Percentiles rank a stretch among this genome's conserved stretches.
phyloP scores from a whole-genome alignment of 2,888 invertebrate species.

The Plebejus melissa region DNA sequence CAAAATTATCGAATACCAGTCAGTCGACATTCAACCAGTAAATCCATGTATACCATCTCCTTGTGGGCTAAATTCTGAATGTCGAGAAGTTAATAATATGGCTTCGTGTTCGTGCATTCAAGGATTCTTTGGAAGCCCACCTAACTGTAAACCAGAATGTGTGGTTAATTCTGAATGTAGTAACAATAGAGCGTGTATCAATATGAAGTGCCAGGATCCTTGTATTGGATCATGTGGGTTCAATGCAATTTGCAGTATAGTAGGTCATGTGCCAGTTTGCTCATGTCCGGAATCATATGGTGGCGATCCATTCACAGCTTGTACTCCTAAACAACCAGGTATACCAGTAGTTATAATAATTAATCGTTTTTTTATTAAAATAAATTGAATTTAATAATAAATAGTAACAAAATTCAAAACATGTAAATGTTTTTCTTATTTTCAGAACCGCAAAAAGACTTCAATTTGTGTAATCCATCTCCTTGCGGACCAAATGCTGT shows the following conservation, averaged over 20 bases:
- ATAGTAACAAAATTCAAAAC: conserved; percentile 2
- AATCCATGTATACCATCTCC: conserved; percentile 88
- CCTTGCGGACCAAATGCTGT: conserved; percentile 90
- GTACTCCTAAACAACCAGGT: conserved; percentile 77
- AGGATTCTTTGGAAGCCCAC: conserved; percentile 84
- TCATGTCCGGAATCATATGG: conserved; percentile 80
- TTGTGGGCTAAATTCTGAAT: conserved; percentile 86
- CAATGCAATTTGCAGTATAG: conserved; percentile 85
- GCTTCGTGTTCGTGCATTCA: conserved; percentile 84
- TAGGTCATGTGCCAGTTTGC: conserved; percentile 88
- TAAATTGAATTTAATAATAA: not conserved
- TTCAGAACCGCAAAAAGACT: conserved; percentile 56
- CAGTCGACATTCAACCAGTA: conserved; percentile 43
- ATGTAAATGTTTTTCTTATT: conserved; percentile 30
- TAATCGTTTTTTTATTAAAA: not conserved
- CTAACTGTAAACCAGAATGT: conserved; percentile 87
- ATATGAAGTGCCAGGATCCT: conserved; percentile 87
- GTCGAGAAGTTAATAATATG: conserved; percentile 71
- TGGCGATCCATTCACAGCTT: conserved; percentile 87
- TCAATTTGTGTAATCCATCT: conserved; percentile 85
- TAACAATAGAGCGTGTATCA: conserved; percentile 85
- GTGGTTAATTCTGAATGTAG: conserved; percentile 86
- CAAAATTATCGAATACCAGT: conserved; percentile 50
- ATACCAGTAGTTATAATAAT: conserved; percentile 30
- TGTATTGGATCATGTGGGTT: conserved; percentile 88